Evolutionary conservation across 53 echinoderm and acorn worm genomes (phyloP).

Genomic region (Paelopatides confundens): DNA sequence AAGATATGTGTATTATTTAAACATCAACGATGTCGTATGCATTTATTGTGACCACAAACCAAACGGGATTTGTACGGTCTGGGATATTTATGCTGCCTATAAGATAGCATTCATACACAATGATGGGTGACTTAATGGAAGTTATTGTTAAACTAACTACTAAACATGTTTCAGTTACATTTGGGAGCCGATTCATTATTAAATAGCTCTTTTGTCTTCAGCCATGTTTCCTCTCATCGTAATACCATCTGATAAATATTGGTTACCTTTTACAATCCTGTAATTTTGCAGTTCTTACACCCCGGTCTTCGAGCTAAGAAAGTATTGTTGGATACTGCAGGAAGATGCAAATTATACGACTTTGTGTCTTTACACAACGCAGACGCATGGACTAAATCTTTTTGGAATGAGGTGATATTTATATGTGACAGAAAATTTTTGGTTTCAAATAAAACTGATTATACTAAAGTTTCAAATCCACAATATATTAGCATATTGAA

Average conservation of each 20-base stretch:
- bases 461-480: no score
- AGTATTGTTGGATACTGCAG: background rate
- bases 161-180: background rate
- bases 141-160: background rate
- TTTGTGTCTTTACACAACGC: slow-evolving; percentile 7
- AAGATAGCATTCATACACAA: background rate
- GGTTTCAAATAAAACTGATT: no score
- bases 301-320: slow-evolving; percentile 2
- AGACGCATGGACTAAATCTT: background rate
- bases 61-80: no score
- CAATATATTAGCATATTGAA: no score
- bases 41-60: no score
- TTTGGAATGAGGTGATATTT: slow-evolving; percentile 11
- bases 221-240: background rate
- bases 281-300: background rate
- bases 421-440: no score
- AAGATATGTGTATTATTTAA: no score
- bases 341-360: background rate
- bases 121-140: background rate
- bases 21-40: no score
- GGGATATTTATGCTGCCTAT: no score
- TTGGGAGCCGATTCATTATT: background rate
- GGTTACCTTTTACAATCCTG: no score
- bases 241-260: no score
- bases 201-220: background rate